phyloP scores from a whole-genome alignment of 2,113 vertebrate genomes.

The Scytalopus superciliaris region DNA sequence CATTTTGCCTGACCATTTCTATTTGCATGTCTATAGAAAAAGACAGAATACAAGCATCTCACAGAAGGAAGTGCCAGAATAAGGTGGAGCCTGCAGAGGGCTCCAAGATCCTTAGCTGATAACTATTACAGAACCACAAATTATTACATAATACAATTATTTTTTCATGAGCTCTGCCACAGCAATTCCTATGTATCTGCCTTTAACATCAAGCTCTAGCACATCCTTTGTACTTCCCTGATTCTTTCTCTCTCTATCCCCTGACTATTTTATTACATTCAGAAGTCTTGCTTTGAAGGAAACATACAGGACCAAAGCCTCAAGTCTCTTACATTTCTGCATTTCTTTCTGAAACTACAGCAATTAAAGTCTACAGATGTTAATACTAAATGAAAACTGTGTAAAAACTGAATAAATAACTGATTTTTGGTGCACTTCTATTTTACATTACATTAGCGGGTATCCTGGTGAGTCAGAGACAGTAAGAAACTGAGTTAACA shows the following conservation, averaged over 20 bases:
- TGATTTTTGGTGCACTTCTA: neutral
- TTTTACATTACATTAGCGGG: neutral
- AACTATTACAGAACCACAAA: neutral
- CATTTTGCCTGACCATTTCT: neutral
- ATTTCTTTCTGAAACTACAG: neutral
- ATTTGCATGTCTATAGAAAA: neutral
- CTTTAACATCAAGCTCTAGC: neutral
- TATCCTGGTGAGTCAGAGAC: neutral
- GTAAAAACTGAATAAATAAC: neutral
- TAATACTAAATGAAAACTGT: neutral
- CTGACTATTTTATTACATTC: neutral
- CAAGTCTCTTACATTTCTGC: neutral
- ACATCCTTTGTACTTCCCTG: neutral
- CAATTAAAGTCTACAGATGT: neutral
- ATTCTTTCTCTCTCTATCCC: neutral
- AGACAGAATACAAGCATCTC: neutral
- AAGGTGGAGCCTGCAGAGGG: neutral
- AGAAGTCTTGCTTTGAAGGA: neutral
- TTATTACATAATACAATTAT: neutral
- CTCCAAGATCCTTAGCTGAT: slow-evolving; percentile 30
- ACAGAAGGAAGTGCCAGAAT: neutral
- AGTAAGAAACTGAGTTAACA: neutral
- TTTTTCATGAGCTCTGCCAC: neutral
- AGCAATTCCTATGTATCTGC: neutral
- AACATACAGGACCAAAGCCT: neutral